Percentiles rank a stretch among this genome's conserved stretches.
These are phyloP conservation scores for Bradypodion pumilum DNA, from an alignment of 2,797 vertebrate species.

Conservation along the genomic window DNA sequence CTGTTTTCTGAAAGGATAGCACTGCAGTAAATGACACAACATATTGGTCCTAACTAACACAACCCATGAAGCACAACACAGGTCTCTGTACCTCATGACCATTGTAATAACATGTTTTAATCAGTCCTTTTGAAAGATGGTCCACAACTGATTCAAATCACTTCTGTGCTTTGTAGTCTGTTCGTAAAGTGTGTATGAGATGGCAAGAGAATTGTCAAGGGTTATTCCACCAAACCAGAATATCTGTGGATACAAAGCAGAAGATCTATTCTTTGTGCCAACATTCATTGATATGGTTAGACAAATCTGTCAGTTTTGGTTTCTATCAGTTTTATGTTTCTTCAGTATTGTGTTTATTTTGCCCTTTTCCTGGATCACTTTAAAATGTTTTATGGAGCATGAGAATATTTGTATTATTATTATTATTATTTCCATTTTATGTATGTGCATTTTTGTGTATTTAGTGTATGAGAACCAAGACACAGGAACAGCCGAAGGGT, in stretches of 20 bases:
- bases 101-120: constrained; percentile 33
- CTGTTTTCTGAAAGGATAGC: neutral
- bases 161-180: constrained; percentile 46
- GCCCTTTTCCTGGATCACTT: neutral
- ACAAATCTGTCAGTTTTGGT: neutral
- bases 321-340: neutral
- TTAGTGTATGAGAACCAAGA: too few species aligned
- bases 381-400: neutral
- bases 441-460: neutral
- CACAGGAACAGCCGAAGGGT: too few species aligned
- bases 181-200: constrained; percentile 48
- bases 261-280: neutral
- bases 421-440: neutral
- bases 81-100: constrained; percentile 16
- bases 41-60: neutral
- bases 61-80: constrained; percentile 28
- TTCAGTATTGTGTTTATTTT: neutral
- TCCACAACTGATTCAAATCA: constrained; percentile 60
- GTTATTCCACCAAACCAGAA: constrained; percentile 1
- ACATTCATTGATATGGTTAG: neutral
- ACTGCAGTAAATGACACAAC: neutral
- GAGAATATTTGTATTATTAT: neutral
- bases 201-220: neutral
- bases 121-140: constrained; percentile 49
- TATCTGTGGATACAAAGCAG: neutral